These are phyloP conservation scores for Meiosimyza platycephala DNA, from an alignment of 2,888 invertebrate species.

Conservation along the genomic window DNA sequence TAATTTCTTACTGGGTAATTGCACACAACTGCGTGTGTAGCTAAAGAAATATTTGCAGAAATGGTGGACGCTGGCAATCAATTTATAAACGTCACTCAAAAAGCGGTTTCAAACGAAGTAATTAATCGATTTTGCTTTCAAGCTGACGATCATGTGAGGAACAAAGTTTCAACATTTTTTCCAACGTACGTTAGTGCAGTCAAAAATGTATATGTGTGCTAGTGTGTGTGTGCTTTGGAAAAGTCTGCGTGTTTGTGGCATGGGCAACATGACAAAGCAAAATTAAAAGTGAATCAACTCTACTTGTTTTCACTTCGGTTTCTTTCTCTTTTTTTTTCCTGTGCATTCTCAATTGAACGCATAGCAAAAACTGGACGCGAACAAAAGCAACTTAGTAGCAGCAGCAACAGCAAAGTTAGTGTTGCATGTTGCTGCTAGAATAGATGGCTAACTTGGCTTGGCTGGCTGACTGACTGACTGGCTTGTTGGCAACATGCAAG, in stretches of 20 bases:
- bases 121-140: conserved; percentile 55
- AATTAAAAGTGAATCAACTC: background rate
- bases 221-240: background rate
- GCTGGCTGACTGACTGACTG: conserved; percentile 1
- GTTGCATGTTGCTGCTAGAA: too few species aligned
- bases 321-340: background rate
- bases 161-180: background rate
- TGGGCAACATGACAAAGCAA: conserved; percentile 21
- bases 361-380: background rate
- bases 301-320: background rate
- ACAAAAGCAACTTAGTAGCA: conserved; percentile 10
- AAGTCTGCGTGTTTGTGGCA: conserved; percentile 9
- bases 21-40: too few species aligned
- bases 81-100: conserved; percentile 59
- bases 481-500: background rate
- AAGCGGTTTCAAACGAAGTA: conserved; percentile 54
- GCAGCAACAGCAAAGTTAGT: background rate
- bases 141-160: conserved; percentile 24
- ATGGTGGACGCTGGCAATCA: conserved; percentile 47
- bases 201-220: background rate
- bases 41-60: background rate
- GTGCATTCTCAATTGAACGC: too few species aligned
- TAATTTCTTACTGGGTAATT: too few species aligned
- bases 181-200: too few species aligned
- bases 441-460: background rate